Evolutionary conservation across 2,113 vertebrate genomes (phyloP).

Genomic region (Diadophis punctatus): DNA sequence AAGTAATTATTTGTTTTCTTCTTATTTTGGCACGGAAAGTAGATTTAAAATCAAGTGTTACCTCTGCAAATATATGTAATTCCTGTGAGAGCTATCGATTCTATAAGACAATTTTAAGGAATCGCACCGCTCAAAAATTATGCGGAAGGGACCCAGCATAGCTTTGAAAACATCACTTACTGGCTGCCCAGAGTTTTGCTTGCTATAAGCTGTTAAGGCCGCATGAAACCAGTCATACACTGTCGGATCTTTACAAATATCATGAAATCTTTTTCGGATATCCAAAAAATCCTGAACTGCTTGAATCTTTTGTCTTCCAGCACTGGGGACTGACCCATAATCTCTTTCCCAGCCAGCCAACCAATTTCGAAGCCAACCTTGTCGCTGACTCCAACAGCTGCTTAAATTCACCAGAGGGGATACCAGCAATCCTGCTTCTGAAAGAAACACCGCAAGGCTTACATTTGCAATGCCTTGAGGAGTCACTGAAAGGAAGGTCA

Average conservation of each 20-base stretch:
- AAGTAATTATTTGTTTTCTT: not conserved
- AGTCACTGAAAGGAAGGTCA: conserved; percentile 88
- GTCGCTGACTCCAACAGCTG: conserved; percentile 84
- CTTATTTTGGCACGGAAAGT: conserved; percentile 15
- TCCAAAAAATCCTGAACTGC: conserved; percentile 83
- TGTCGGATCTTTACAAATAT: conserved; percentile 88
- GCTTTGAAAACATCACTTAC: conserved; percentile 67
- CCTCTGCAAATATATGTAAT: conserved; percentile 10
- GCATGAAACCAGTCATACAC: conserved; percentile 72
- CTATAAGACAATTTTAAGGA: conserved; percentile 41
- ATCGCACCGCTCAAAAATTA: conserved; percentile 39
- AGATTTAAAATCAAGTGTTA: conserved; percentile 5
- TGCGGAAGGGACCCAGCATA: conserved; percentile 32
- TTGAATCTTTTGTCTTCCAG: conserved; percentile 84
- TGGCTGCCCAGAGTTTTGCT: conserved; percentile 65
- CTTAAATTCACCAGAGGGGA: conserved; percentile 87
- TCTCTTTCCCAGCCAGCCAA: conserved; percentile 93
- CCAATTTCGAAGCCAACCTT: conserved; percentile 88
- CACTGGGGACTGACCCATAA: conserved; percentile 83
- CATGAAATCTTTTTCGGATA: conserved; percentile 89
- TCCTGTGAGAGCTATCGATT: conserved; percentile 27
- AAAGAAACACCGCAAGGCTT: conserved; percentile 90
- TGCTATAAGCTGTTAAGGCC: conserved; percentile 76
- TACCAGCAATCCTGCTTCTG: conserved; percentile 85
- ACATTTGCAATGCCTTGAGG: conserved; percentile 82